Evolutionary conservation across 2,113 vertebrate species (phyloP).

Genomic region (Embiotoca jacksoni): DNA sequence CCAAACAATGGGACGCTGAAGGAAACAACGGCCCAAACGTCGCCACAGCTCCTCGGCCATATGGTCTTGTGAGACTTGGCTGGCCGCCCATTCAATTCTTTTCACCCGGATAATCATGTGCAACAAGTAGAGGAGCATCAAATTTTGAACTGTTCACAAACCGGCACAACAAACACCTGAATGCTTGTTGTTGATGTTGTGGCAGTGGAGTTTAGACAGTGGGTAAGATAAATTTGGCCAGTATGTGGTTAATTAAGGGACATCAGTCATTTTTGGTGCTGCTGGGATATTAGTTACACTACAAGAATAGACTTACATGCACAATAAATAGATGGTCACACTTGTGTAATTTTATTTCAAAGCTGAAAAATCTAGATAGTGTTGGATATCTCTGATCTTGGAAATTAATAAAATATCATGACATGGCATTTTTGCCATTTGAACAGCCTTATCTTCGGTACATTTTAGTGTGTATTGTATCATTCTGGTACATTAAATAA

Average conservation of each 20-base stretch:
- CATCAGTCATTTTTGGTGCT: not conserved
- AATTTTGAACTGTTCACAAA: constrained; percentile 55
- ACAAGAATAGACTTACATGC: no score
- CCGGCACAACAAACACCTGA: constrained; percentile 42
- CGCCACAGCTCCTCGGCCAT: constrained; percentile 64
- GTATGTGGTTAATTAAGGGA: not conserved
- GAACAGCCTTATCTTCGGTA: not conserved
- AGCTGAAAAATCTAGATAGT: not conserved
- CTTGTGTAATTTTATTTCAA: not conserved
- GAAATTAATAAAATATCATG: not conserved
- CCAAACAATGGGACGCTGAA: constrained; percentile 77
- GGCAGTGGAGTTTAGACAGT: constrained; percentile 9
- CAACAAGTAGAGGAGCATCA: constrained; percentile 60
- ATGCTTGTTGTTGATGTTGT: constrained; percentile 1
- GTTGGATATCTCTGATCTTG: not conserved
- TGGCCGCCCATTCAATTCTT: constrained; percentile 60
- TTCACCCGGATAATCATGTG: constrained; percentile 52
- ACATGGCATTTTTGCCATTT: no score
- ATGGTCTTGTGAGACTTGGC: constrained; percentile 74
- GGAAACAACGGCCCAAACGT: constrained; percentile 75
- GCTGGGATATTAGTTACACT: no score
- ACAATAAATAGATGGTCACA: not conserved
- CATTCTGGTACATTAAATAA: not conserved
- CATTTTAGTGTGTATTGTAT: not conserved
- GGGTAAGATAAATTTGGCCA: not conserved